Evolutionary conservation across 2,888 invertebrate species (phyloP).

Genomic region (Aspidapion aeneum): DNA sequence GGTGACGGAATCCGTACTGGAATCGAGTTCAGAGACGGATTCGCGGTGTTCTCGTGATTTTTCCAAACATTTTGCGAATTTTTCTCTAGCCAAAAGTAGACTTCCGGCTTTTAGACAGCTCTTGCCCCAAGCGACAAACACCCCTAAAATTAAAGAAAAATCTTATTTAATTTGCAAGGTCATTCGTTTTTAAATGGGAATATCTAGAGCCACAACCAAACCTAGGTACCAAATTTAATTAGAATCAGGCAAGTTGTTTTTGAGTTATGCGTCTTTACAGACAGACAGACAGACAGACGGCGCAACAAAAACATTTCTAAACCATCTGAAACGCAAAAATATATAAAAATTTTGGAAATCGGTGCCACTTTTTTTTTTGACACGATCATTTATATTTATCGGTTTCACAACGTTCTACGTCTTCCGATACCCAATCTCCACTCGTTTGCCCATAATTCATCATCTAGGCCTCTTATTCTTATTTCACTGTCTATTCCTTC

Average conservation of each 20-base stretch:
- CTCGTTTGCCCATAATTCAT: no score
- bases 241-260: no score
- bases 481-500: no score
- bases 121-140: constrained; percentile 88
- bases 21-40: constrained; percentile 28
- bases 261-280: no score
- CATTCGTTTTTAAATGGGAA: background rate
- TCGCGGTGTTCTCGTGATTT: constrained; percentile 43
- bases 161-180: background rate
- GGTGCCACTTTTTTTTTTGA: no score
- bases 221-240: no score
- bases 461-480: no score
- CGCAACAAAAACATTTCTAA: background rate
- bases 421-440: no score
- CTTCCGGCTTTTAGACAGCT: constrained; percentile 77
- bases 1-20: constrained; percentile 25
- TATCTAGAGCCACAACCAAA: background rate
- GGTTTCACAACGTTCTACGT: no score
- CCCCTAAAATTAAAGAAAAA: constrained; percentile 49
- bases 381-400: no score
- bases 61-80: constrained; percentile 61
- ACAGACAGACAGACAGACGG: no score
- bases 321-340: background rate
- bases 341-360: background rate
- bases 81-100: constrained; percentile 71